Evolutionary conservation across 1,140 invertebrate genomes (phyloP).

Genomic region (Drosophila virilis): DNA sequence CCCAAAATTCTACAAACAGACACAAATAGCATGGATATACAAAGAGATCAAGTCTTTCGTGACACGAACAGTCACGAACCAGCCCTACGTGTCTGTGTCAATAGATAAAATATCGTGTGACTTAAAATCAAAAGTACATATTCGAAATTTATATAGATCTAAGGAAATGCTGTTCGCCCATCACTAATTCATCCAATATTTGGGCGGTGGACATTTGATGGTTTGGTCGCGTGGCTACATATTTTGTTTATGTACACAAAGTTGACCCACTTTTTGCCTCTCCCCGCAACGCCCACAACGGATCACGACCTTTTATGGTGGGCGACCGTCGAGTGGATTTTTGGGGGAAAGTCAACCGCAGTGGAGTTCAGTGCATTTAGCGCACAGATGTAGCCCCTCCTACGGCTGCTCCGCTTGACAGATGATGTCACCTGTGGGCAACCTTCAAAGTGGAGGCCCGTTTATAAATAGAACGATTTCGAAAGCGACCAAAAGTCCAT

Average conservation of each 20-base stretch:
- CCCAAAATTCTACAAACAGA: neutral
- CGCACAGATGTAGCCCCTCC: neutral
- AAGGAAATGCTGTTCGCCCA: neutral
- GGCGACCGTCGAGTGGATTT: neutral
- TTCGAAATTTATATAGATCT: no score
- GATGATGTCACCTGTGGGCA: conserved; percentile 59
- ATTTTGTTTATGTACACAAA: conserved; percentile 12
- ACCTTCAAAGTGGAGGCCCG: conserved; percentile 13
- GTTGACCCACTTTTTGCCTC: conserved; percentile 61
- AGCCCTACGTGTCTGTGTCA: no score
- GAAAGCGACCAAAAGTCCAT: conserved; percentile 25
- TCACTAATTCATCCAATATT: neutral
- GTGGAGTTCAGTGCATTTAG: conserved; percentile 10
- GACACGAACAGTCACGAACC: neutral
- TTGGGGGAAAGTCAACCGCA: conserved; percentile 27
- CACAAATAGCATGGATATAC: neutral
- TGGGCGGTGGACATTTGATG: conserved; percentile 2
- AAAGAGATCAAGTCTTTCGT: neutral
- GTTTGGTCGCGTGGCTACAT: conserved; percentile 57
- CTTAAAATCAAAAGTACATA: no score
- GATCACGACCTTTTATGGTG: neutral
- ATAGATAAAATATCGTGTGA: no score
- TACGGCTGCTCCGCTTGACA: conserved; percentile 8
- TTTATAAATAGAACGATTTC: conserved; percentile 60
- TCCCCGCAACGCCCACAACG: neutral